phyloP scores from a whole-genome alignment of 2,888 invertebrate species.

The Ditula angustiorana region DNA sequence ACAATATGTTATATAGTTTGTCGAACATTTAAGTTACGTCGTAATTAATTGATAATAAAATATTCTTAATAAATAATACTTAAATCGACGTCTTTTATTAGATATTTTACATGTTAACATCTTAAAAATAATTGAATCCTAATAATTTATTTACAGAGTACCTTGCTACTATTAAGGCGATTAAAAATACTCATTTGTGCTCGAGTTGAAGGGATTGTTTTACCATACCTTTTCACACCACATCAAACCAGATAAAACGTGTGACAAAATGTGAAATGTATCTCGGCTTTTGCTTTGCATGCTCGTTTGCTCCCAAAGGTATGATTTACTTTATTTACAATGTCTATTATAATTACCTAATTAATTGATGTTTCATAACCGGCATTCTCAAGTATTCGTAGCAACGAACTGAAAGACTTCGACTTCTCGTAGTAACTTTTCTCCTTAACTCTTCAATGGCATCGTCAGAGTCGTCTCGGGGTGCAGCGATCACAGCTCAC shows the following conservation, averaged over 20 bases:
- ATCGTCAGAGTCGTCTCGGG: slow-evolving; percentile 18
- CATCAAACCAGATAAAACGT: slow-evolving; percentile 25
- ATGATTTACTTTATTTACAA: slow-evolving; percentile 15
- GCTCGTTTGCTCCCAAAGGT: slow-evolving; percentile 2
- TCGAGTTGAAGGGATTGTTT: slow-evolving; percentile 32
- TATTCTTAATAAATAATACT: slow-evolving; percentile 47
- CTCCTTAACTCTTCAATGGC: slow-evolving; percentile 4
- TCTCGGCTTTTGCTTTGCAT: neutral
- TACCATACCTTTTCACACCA: slow-evolving; percentile 3
- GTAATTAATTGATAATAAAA: slow-evolving; percentile 46
- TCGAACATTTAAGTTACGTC: slow-evolving; percentile 48
- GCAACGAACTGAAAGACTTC: neutral
- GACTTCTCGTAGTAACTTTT: neutral
- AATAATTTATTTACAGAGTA: slow-evolving; percentile 57
- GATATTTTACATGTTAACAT: slow-evolving; percentile 47
- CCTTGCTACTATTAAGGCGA: slow-evolving; percentile 56
- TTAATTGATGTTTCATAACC: neutral
- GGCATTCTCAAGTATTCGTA: neutral
- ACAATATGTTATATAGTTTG: slow-evolving; percentile 70
- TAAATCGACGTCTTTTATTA: slow-evolving; percentile 44
- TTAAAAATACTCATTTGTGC: slow-evolving; percentile 52
- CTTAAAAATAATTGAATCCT: slow-evolving; percentile 46
- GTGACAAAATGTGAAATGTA: slow-evolving; percentile 16
- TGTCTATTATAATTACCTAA: slow-evolving; percentile 2
- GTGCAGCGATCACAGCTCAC: slow-evolving; percentile 68